Evolutionary conservation across 1,140 invertebrate genomes (phyloP).

Genomic region (Neuroterus valhalla): DNA sequence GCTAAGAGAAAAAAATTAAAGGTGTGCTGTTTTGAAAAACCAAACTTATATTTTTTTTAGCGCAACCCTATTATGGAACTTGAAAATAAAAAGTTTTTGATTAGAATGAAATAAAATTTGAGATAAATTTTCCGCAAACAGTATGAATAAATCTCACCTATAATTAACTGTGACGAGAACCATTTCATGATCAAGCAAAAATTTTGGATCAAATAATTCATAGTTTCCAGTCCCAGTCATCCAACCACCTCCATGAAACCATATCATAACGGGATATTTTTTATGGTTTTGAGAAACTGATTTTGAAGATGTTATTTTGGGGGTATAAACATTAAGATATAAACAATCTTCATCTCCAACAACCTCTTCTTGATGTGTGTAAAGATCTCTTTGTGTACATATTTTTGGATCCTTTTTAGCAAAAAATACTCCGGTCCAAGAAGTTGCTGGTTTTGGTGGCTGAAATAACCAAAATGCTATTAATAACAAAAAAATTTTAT

Average conservation of each 20-base stretch:
- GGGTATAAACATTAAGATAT: conserved; percentile 90
- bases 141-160: conserved; percentile 74
- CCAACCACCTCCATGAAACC: conserved; percentile 86
- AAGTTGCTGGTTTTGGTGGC: conserved; percentile 77
- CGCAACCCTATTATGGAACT: too few relatives aligned
- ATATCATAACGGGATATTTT: conserved; percentile 82
- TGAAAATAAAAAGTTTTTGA: neutral
- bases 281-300: neutral
- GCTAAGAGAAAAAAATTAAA: too few relatives aligned
- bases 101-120: neutral
- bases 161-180: conserved; percentile 88
- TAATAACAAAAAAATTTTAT: neutral
- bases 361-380: conserved; percentile 77
- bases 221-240: conserved; percentile 80
- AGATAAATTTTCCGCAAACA: neutral
- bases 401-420: conserved; percentile 79
- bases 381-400: conserved; percentile 86
- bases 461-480: conserved; percentile 54
- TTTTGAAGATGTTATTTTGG: conserved; percentile 63
- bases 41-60: too few relatives aligned
- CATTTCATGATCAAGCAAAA: conserved; percentile 83
- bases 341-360: conserved; percentile 88
- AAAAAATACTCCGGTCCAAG: conserved; percentile 78
- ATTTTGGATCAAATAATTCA: conserved; percentile 82
- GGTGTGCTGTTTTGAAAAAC: too few relatives aligned